These are phyloP conservation scores for Leucania comma DNA, from an alignment of 2,888 invertebrate genomes.

Conservation along the genomic window DNA sequence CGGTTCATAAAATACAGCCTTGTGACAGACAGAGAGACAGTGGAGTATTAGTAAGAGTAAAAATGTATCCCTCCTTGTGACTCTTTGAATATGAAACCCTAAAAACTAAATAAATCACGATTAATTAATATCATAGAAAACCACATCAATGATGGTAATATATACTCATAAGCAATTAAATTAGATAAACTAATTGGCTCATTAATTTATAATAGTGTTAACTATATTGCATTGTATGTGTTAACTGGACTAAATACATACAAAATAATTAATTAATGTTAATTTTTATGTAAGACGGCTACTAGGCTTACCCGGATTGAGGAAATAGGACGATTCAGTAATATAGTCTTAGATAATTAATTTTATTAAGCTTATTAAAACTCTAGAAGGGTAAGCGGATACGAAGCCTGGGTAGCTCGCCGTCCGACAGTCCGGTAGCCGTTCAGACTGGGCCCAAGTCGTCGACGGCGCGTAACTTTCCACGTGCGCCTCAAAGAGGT, in stretches of 20 bases:
- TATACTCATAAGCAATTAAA: conserved; percentile 43
- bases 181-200: conserved; percentile 49
- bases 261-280: conserved; percentile 61
- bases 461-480: too few species aligned
- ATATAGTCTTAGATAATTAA: conserved; percentile 3
- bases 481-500: too few species aligned
- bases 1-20: too few species aligned
- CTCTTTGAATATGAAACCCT: too few species aligned
- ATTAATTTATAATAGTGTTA: conserved; percentile 59
- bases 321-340: conserved; percentile 34
- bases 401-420: too few species aligned
- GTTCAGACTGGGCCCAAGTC: too few species aligned
- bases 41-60: too few species aligned
- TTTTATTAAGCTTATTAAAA: not conserved
- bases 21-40: too few species aligned
- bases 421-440: too few species aligned
- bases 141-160: conserved; percentile 15
- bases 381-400: not conserved
- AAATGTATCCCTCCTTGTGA: too few species aligned
- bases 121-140: conserved; percentile 6
- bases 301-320: conserved; percentile 50
- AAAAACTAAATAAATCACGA: not conserved
- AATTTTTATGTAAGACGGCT: conserved; percentile 60
- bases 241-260: conserved; percentile 63
- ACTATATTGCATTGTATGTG: conserved; percentile 50